phyloP scores from a whole-genome alignment of 2,888 invertebrate genomes.

The Phalera bucephala region DNA sequence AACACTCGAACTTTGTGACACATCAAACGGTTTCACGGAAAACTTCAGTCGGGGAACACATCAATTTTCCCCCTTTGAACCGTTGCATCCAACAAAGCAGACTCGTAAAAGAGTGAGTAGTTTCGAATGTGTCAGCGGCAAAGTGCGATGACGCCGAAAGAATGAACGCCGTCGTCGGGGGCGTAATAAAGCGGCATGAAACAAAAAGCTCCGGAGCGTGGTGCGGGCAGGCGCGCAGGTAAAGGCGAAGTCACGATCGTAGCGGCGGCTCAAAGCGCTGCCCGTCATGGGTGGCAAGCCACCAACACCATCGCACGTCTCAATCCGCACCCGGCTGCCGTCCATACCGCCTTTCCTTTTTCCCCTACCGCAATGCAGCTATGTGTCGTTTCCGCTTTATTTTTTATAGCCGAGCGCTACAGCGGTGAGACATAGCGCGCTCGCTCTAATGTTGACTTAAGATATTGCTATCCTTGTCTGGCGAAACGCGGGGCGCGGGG shows the following conservation, averaged over 20 bases:
- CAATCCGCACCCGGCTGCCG: constrained; percentile 80
- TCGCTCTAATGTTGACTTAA: constrained; percentile 64
- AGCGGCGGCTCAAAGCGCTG: constrained; percentile 71
- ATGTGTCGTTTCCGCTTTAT: constrained; percentile 82
- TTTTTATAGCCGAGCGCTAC: constrained; percentile 76
- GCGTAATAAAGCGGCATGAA: constrained; percentile 78
- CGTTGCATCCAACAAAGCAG: constrained; percentile 62
- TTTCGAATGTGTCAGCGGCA: constrained; percentile 72
- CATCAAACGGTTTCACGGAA: constrained; percentile 65
- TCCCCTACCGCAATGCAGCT: constrained; percentile 82
- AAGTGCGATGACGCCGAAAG: constrained; percentile 65
- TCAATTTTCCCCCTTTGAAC: constrained; percentile 74
- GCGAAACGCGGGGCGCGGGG: constrained; percentile 54
- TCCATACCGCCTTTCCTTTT: constrained; percentile 80
- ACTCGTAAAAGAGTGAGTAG: constrained; percentile 75
- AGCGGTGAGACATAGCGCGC: constrained; percentile 74
- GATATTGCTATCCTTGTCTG: constrained; percentile 57
- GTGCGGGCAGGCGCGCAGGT: constrained; percentile 47
- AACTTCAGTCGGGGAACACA: constrained; percentile 49
- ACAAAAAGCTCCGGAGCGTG: constrained; percentile 64
- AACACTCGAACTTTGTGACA: constrained; percentile 47
- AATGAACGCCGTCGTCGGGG: constrained; percentile 59
- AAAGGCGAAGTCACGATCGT: constrained; percentile 30
- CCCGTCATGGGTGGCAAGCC: constrained; percentile 82
- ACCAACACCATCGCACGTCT: constrained; percentile 81